Conservation (phyloP, 2,888 invertebrate species). For the Halocaridina rubra region DNA sequence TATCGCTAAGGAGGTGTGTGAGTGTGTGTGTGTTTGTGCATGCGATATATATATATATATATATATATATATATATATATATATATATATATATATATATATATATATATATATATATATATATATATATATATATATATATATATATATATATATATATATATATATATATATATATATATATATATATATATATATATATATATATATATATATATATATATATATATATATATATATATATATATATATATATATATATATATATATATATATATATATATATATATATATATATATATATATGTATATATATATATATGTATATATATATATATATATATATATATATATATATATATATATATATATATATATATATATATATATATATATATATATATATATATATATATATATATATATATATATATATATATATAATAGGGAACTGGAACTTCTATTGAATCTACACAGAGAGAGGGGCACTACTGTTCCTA, state of each 20-base stretch:
- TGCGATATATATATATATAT: background rate
- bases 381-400: background rate
- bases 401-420: background rate
- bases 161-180: background rate
- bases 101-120: background rate
- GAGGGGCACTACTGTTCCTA: too few relatives aligned
- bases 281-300: constrained; percentile 5
- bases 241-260: background rate
- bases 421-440: background rate
- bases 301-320: constrained; percentile 5
- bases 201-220: background rate
- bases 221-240: constrained; percentile 4
- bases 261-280: background rate
- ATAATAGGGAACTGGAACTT: too few relatives aligned
- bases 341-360: too few relatives aligned
- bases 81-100: background rate
- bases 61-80: background rate
- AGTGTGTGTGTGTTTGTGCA: background rate
- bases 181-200: background rate
- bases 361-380: too few relatives aligned
- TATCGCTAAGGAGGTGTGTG: background rate
- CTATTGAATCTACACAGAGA: too few relatives aligned
- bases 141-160: background rate
- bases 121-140: background rate
- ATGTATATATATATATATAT: background rate